A percentile compares a stretch with the other conserved stretches of the same genome.
Evolutionary conservation across 2,888 invertebrate genomes (phyloP).

Genomic region (Erebia epiphron): DNA sequence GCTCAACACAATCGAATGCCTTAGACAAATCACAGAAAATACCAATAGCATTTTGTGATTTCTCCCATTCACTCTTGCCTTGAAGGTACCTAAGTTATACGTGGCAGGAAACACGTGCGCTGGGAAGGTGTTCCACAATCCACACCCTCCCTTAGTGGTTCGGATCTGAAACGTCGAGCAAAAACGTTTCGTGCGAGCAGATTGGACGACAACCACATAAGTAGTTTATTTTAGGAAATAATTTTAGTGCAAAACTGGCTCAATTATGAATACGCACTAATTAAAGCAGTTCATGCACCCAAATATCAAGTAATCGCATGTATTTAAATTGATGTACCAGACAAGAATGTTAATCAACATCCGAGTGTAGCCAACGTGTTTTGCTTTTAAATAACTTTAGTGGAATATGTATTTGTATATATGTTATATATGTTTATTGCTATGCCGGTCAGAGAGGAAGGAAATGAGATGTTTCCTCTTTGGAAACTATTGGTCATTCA

Average conservation of each 20-base stretch:
- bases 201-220: too few relatives aligned
- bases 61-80: too few relatives aligned
- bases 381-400: slow-evolving; percentile 13
- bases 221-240: too few relatives aligned
- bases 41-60: too few relatives aligned
- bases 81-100: too few relatives aligned
- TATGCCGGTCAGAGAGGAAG: slow-evolving; percentile 19
- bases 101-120: too few relatives aligned
- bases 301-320: slow-evolving; percentile 11
- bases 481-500: neutral
- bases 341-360: slow-evolving; percentile 25
- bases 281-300: neutral
- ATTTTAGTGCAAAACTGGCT: neutral
- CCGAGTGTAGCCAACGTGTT: slow-evolving; percentile 21
- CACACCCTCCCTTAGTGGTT: too few relatives aligned
- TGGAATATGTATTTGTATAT: neutral
- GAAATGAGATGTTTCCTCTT: slow-evolving; percentile 29
- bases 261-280: slow-evolving; percentile 5
- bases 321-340: neutral
- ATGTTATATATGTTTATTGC: slow-evolving; percentile 7
- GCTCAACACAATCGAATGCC: too few relatives aligned
- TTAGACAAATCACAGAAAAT: too few relatives aligned
- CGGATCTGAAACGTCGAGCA: too few relatives aligned
- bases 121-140: too few relatives aligned
- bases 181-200: too few relatives aligned